Evolutionary conservation across 2,113 vertebrate species (phyloP), one percentile per base, ranked within the genome.

Genomic region (Sander vitreus): DNA sequence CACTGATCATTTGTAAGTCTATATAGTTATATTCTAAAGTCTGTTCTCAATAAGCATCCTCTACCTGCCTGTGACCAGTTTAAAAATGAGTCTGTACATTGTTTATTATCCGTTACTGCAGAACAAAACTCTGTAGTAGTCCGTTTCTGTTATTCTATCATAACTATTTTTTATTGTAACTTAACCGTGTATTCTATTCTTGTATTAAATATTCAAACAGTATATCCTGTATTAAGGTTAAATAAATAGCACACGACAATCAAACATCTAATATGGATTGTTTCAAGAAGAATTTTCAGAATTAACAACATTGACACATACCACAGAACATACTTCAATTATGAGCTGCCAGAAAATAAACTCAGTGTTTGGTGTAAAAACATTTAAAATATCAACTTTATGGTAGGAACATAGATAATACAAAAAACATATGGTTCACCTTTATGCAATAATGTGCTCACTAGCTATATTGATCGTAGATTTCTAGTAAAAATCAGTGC

Each of bases 371-470:
- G 14, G 47, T 73, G 47, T 25, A 50, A 45, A 59, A 19, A 85
- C 59, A 85, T 79, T 91, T 74, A 89, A 93, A 94, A 91, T 92
- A 91, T 93, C 95, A 71, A 78, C 58, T 92, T 92, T 84, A 82
- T 76, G 19, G 70, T 91, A 92, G 70, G 93, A 94, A 93, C 68
- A 82, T 2, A 48, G 43, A 70, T 68, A 60, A 85, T 79, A 92
- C 81, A 92, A 87, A 93, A 64, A 80, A 81, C 60, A 82, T 48
- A 30, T 15, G 25, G 58, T 67, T 81, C 18, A 85, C 59, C 68
- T 79, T 84, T 81, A 85, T 89, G 73, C 63, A 87, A 88, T 71
- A 72, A 73, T 62, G 55, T 57, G 68, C 69, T 76, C 63, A 76
- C 21, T 57, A 75, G 25, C 74, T 75, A 36, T 75, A 43, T 48